Evolutionary conservation across 2,888 invertebrate genomes (phyloP).

Genomic region (Sphecodes monilicornis): DNA sequence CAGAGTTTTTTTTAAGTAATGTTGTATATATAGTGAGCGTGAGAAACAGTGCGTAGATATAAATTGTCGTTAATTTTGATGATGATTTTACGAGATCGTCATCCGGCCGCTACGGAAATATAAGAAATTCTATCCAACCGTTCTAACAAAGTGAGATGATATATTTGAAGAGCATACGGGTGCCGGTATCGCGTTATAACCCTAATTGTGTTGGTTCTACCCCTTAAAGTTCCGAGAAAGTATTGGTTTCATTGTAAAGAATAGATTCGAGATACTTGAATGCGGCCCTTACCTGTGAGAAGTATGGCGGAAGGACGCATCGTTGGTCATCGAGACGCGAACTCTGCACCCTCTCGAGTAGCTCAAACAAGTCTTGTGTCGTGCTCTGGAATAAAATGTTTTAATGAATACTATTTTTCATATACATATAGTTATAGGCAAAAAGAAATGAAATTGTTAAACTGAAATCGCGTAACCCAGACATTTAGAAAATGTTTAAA

Average conservation of each 20-base stretch:
- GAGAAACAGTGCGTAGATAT: background rate
- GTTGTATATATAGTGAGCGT: background rate
- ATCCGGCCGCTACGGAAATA: slow-evolving; percentile 21
- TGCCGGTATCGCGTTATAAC: slow-evolving; percentile 46
- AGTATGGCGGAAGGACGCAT: slow-evolving; percentile 96
- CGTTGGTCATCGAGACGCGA: slow-evolving; percentile 98
- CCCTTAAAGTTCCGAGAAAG: background rate
- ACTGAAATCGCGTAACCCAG: no score
- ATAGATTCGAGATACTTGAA: slow-evolving; percentile 2
- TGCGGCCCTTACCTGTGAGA: slow-evolving; percentile 90
- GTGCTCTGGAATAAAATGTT: slow-evolving; percentile 75
- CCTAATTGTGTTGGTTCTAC: slow-evolving; percentile 19
- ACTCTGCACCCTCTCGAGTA: slow-evolving; percentile 97
- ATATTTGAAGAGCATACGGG: slow-evolving; percentile 58
- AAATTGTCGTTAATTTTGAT: slow-evolving; percentile 48
- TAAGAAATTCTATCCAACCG: slow-evolving; percentile 47
- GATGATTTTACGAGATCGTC: slow-evolving; percentile 28
- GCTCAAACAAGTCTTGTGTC: slow-evolving; percentile 94
- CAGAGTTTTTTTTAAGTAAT: background rate
- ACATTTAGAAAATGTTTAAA: no score
- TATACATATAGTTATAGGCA: background rate
- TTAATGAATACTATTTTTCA: background rate
- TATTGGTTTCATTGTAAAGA: slow-evolving; percentile 9
- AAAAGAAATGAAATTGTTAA: no score
- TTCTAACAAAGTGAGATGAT: slow-evolving; percentile 16